Evolutionary conservation across 2,113 vertebrate species (phyloP), one percentile per base, ranked within the genome.

Genomic region (Excalfactoria chinensis): DNA sequence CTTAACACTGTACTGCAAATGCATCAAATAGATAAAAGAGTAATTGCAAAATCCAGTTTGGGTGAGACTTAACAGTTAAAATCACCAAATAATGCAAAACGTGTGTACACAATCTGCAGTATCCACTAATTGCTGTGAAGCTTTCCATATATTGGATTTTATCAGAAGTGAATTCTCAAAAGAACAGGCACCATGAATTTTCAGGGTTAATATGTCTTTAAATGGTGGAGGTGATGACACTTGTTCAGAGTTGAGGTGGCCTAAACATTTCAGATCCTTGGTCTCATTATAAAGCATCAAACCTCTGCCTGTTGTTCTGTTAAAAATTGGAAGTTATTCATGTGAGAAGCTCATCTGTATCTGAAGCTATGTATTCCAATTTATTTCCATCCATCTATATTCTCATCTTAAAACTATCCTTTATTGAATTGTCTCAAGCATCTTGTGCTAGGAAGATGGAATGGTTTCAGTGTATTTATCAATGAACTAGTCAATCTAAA

Each of bases 1-100:
- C 73, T 48, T 91, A 93, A 75, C 81, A 80, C 44, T 84, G 40
- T 79, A 26, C 43, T 82, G 58, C 82, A 53, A 86, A 91, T 68
- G 70, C 81, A 89, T 91, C 59, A 95, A 51, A 86, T 74, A 68
- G 53, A 91, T 74, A 84, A 88, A 91, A 93, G 92, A 76, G 58
- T 90, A 77, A 93, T 88, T 90, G 64, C 41, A 81, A 91, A 94
- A 94, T 89, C 55, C 40, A 3, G 0, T 90, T 96, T 92, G 85
- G 40, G 71, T 90, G 89, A 91, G 37, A 93, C 68, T 80, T 93
- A 92, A 93, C 60, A 94, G 88, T 80, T 85, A 86, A 93, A 92
- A 77, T 88, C 30, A 83, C 19, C 30, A 84, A 89, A 77, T 87
- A 92, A 85, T 60, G 35, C n/a, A 68, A 43, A 86, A 89, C 64